These are phyloP conservation scores for Drosophila pectinifera DNA, from an alignment of 1,140 invertebrate species.

Conservation along the genomic window DNA sequence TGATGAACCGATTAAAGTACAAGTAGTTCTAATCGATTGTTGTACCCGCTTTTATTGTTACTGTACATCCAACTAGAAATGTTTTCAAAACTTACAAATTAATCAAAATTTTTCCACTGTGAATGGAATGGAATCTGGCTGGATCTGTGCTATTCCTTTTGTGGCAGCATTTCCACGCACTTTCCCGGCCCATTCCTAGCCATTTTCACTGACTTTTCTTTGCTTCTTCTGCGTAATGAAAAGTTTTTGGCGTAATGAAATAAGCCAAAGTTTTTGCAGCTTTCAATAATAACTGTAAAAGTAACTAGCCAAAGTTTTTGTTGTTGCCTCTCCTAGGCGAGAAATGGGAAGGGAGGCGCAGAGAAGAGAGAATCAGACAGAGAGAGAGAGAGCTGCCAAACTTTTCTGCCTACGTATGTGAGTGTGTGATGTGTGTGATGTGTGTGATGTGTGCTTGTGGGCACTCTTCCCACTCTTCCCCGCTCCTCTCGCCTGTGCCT, in stretches of 20 bases:
- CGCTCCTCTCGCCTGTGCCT: neutral
- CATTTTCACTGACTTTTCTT: neutral
- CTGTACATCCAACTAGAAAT: neutral
- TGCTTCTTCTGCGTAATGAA: conserved; percentile 60
- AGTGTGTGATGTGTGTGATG: conserved; percentile 11
- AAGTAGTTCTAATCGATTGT: neutral
- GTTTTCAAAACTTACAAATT: neutral
- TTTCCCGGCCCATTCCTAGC: conserved; percentile 4
- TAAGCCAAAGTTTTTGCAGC: conserved; percentile 81
- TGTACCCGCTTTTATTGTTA: no score
- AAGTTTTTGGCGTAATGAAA: conserved; percentile 80
- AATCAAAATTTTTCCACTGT: neutral
- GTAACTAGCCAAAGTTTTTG: conserved; percentile 76
- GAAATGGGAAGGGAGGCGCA: conserved; percentile 9
- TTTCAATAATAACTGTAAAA: conserved; percentile 82
- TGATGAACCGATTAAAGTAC: no score
- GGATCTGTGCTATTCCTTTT: conserved; percentile 16
- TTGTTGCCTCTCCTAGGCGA: conserved; percentile 10
- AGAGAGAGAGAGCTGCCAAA: conserved; percentile 18
- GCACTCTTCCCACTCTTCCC: neutral
- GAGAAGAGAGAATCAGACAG: neutral
- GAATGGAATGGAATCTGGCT: neutral
- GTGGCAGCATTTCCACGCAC: conserved; percentile 31
- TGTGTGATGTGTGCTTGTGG: neutral
- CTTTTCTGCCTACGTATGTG: conserved; percentile 33